These are phyloP conservation scores for Cuniculus paca DNA, from an alignment of 2,797 vertebrate genomes.

Conservation along the genomic window DNA sequence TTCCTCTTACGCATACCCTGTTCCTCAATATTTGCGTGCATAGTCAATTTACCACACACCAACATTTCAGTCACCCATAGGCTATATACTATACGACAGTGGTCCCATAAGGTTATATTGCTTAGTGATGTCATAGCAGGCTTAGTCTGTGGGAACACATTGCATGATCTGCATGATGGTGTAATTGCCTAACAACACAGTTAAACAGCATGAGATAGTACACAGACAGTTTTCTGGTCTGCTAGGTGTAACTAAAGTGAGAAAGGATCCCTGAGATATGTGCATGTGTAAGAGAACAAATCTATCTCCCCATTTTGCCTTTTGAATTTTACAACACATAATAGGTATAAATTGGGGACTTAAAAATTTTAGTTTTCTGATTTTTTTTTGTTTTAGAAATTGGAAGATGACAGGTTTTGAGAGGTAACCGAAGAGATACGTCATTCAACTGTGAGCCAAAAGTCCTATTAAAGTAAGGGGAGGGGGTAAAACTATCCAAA, in stretches of 20 bases:
- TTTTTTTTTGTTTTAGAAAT: not conserved
- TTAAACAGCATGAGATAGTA: not conserved
- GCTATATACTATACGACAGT: not conserved
- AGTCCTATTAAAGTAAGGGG: not conserved
- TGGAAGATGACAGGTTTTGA: not conserved
- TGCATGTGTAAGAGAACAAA: not conserved
- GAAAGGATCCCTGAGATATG: not conserved
- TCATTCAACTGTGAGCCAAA: not conserved
- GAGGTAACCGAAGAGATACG: not conserved
- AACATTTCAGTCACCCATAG: not conserved
- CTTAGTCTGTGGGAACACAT: not conserved
- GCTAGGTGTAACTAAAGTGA: not conserved
- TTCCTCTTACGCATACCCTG: not conserved
- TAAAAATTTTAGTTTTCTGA: not conserved
- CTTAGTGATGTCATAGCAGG: too few species aligned
- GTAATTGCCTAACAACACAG: not conserved
- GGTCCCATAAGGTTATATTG: not conserved
- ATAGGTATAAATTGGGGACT: not conserved
- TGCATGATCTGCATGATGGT: too few species aligned
- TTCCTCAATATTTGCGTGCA: not conserved
- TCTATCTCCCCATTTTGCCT: not conserved
- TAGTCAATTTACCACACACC: not conserved
- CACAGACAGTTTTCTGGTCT: not conserved
- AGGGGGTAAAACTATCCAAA: not conserved
- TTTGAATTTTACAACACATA: not conserved